Evolutionary conservation across 2,888 invertebrate species (phyloP).

Genomic region (Mythimna vitellina): DNA sequence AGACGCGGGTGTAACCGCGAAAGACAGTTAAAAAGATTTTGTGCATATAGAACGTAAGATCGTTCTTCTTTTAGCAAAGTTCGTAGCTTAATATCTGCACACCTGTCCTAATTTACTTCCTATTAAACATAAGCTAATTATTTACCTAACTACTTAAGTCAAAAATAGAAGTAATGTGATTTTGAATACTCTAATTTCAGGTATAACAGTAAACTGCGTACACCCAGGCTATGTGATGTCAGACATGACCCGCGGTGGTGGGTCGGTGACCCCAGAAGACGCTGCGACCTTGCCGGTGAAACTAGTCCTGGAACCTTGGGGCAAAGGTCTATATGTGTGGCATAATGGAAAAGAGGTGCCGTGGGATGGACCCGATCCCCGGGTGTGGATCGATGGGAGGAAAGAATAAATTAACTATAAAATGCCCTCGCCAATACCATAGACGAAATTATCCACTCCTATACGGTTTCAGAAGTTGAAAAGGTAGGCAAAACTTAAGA

Average conservation of each 20-base stretch:
- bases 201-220: slow-evolving; percentile 81
- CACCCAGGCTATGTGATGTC: slow-evolving; percentile 87
- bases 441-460: neutral
- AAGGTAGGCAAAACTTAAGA: neutral
- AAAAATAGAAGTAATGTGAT: neutral
- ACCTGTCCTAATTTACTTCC: neutral
- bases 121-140: neutral
- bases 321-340: slow-evolving; percentile 80
- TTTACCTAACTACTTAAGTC: neutral
- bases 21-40: no score
- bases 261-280: slow-evolving; percentile 74
- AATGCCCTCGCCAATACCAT: neutral
- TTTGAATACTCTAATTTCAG: slow-evolving; percentile 64
- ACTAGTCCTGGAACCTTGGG: slow-evolving; percentile 69
- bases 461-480: neutral
- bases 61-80: no score
- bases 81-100: no score
- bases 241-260: slow-evolving; percentile 84
- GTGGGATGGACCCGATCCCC: slow-evolving; percentile 85
- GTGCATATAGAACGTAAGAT: no score
- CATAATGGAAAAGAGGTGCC: slow-evolving; percentile 76
- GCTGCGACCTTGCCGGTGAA: slow-evolving; percentile 72
- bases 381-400: slow-evolving; percentile 79
- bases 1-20: no score
- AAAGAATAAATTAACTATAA: slow-evolving; percentile 29